Evolutionary conservation across 1,140 invertebrate genomes (phyloP).

Genomic region (Neodiprion fabricii): DNA sequence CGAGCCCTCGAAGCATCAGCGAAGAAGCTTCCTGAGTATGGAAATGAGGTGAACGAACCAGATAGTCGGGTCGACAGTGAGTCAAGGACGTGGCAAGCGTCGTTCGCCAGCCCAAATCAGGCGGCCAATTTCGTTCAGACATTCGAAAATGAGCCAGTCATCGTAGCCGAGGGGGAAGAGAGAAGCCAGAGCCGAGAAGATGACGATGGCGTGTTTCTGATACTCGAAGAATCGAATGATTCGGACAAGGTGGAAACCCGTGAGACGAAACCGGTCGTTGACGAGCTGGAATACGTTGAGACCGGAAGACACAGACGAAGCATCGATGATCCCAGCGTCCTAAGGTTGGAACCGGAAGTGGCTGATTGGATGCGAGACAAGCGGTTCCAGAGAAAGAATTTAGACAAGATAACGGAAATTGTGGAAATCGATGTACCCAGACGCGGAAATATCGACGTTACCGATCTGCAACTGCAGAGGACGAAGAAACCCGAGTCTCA

Average conservation of each 20-base stretch:
- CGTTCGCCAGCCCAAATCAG: not conserved
- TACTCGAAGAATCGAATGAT: conserved; percentile 15
- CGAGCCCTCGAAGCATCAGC: conserved; percentile 57
- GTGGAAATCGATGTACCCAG: conserved; percentile 49
- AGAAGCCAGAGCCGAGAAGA: conserved; percentile 16
- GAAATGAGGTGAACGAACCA: conserved; percentile 29
- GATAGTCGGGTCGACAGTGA: conserved; percentile 61
- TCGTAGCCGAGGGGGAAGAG: not conserved
- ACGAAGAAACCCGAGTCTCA: not conserved
- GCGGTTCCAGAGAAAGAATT: conserved; percentile 41
- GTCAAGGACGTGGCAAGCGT: conserved; percentile 8
- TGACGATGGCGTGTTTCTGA: conserved; percentile 27
- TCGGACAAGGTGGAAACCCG: conserved; percentile 19
- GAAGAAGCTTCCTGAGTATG: conserved; percentile 31
- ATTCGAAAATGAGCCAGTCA: not conserved
- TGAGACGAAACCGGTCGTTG: conserved; percentile 17
- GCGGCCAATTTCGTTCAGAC: not conserved
- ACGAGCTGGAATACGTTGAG: conserved; percentile 12
- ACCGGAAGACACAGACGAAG: conserved; percentile 34
- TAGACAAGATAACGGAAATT: conserved; percentile 49
- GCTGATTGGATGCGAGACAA: conserved; percentile 24
- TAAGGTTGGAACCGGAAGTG: conserved; percentile 26
- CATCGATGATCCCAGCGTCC: conserved; percentile 30
- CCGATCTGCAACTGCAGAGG: conserved; percentile 23
- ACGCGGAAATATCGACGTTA: conserved; percentile 28